These are phyloP conservation scores for Hydrozoanthus tunicans DNA, from an alignment of 64 coral and sea anemone genomes.

Conservation along the genomic window DNA sequence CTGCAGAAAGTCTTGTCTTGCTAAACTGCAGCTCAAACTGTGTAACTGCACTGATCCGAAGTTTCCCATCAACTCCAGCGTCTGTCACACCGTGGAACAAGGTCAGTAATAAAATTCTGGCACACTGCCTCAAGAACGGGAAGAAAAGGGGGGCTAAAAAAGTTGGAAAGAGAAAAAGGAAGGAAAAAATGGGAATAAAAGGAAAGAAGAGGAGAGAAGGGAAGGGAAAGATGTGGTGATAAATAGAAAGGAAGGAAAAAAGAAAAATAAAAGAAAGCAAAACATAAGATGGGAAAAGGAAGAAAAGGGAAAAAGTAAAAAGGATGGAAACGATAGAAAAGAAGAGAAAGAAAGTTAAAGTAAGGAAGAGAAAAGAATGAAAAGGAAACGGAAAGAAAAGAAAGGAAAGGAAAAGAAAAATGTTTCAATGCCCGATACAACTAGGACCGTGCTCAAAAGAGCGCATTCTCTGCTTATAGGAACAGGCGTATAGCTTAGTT, in stretches of 20 bases:
- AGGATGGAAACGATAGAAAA: too few species aligned
- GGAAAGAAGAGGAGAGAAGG: too few species aligned
- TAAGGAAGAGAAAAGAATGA: too few species aligned
- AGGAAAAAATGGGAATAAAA: background rate
- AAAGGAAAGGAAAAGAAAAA: too few species aligned
- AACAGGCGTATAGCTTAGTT: too few species aligned
- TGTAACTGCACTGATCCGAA: conserved; percentile 37
- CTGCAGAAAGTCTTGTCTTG: conserved; percentile 40
- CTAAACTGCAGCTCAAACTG: background rate
- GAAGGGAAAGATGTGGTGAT: too few species aligned
- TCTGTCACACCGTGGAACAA: background rate
- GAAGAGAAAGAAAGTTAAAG: background rate
- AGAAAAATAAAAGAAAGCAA: background rate
- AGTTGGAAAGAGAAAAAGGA: background rate
- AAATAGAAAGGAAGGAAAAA: background rate
- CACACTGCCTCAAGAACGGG: too few species aligned
- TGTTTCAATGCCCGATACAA: too few species aligned
- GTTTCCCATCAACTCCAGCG: conserved; percentile 14
- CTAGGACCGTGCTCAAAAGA: too few species aligned
- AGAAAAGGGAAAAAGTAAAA: background rate
- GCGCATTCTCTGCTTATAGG: too few species aligned
- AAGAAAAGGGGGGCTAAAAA: too few species aligned
- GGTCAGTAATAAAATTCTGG: background rate
- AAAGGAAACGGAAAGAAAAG: too few species aligned
- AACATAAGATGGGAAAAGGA: background rate